Evolutionary conservation across 2,113 vertebrate species (phyloP), one percentile per base, ranked within the genome.

Genomic region (Ptyas mucosa): DNA sequence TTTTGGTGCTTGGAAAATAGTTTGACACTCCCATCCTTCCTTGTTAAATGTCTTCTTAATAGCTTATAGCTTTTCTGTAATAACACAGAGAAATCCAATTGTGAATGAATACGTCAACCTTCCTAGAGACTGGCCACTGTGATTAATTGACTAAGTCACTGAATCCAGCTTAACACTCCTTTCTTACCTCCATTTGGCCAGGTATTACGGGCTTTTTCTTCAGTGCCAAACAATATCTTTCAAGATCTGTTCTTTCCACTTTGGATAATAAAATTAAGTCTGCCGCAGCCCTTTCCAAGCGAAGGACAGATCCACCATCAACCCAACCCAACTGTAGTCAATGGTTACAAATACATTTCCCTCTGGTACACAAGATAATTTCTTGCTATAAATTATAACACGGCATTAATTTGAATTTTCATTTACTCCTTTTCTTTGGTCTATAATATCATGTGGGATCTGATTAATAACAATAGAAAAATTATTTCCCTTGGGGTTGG

Each of bases 361-460:
- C 11, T 95, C 85, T 91, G 0, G 61, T 92, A 88, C n/a, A 92
- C 39, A 93, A 88, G 75, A 87, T 15, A 90, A 91, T 91, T 95
- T 90, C 81, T 95, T 93, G 8, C 24, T 92, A 9, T 55, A 5
- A 94, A 93, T 20, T 92, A 15, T 91, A 51, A 0, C 15, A 75
- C 92, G 92, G n/a, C 91, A 87, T 89, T 86, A 93, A 94, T 92
- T 92, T 90, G 43, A 93, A 89, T 93, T 94, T 92, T 95, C 89
- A 94, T 95, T 95, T 51, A 81, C 2, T 81, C 3, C 10, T 34
- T 1, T 94, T 57, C 89, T 94, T 94, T 92, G 92, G 89, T 90
- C 75, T 87, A 10, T 93, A 94, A 92, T 85, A 20, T 39, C 75
- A 89, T 6, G 90, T 92, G 89, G 90, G 94, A 94, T 91, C 39